Evolutionary conservation across 2,113 vertebrate species (phyloP), one percentile per base, ranked within the genome.

Genomic region (Cyanoderma ruficeps): DNA sequence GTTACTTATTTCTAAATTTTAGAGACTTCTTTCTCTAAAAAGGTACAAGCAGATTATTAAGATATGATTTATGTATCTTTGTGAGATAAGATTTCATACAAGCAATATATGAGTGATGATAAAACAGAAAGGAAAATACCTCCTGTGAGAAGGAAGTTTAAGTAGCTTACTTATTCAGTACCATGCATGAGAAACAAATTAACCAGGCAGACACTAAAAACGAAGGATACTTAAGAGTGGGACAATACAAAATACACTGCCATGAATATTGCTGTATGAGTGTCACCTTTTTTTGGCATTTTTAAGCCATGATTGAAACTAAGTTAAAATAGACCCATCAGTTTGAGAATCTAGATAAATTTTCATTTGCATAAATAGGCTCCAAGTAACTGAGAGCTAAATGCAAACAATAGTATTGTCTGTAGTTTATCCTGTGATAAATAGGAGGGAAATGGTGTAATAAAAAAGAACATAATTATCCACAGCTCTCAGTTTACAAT

Each of bases 401-500:
- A 97, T 80, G 93, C 90, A 97, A 96, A 96, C 86, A 97, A 93
- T 96, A 96, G 92, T 96, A 96, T 97, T 97, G 81, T 95, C 88
- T 97, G 88, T 93, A 96, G 93, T 96, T 97, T 95, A 91, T 93
- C 95, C 93, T 96, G 56, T 98, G 96, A 98, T 96, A 98, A 98
- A 97, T 94, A 97, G 93, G 81, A 97, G 83, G 93, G 87, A 97
- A 97, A 93, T 2, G 7, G 89, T 96, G 97, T 97, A 97, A 97
- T 94, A 97, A 90, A 76, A 97, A 97, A 97, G 90, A 75, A 96
- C 95, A 91, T 98, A 98, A 98, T 98, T 98, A 98, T 96, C 95
- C 96, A 97, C 83, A 96, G 91, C 91, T 97, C 96, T 98, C 97
- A 94, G 95, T 97, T 98, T 98, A 98, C 97, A 97, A 97, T 98